Evolutionary conservation across 2,797 vertebrate genomes (phyloP), one percentile per base, ranked within the genome.

Genomic region (Agapornis canus): DNA sequence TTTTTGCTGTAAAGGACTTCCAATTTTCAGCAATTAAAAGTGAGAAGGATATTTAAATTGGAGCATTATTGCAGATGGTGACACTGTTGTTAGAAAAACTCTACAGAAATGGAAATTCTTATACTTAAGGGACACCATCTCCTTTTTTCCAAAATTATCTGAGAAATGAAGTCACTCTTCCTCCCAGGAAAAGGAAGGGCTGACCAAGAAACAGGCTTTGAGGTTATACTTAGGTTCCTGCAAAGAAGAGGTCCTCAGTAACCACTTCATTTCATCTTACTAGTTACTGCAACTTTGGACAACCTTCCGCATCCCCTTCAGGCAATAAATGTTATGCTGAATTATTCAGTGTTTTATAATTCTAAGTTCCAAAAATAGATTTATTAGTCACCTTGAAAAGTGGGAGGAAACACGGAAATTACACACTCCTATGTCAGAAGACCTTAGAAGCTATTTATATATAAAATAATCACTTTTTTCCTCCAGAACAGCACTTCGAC

Each of bases 1-100:
- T 73, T 92, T 95, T 45, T 82, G 68, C 71, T 77, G 31, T 35
- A 93, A 51, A 93, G 64, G 76, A 63, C 60, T 89, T 95, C 56
- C 64, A 89, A 57, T 92, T 92, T 51, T 87, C 51, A 80, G 77
- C 92, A 95, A 92, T 92, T 95, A 89, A 18, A 86, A 93, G 40
- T 47, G 56, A 90, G 81, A 92, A 82, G 94, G 37, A 71, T 39
- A 61, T 73, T 93, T 92, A 82, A 89, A 81, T 52, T 60, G 52
- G 27, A 90, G 43, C 32, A 70, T 25, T 43, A 79, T 0, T 59
- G 31, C 42, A 86, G 47, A 86, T 17, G 65, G 25, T 2, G 32
- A 72, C 37, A 76, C 29, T 43, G 51, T 3, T 82, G 31, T 13
- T 76, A 82, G 18, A 89, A 89, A 92, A 11, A 51, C 31, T 76